These are phyloP conservation scores for Champsocephalus gunnari DNA, from an alignment of 2,797 vertebrate genomes.

Conservation along the genomic window DNA sequence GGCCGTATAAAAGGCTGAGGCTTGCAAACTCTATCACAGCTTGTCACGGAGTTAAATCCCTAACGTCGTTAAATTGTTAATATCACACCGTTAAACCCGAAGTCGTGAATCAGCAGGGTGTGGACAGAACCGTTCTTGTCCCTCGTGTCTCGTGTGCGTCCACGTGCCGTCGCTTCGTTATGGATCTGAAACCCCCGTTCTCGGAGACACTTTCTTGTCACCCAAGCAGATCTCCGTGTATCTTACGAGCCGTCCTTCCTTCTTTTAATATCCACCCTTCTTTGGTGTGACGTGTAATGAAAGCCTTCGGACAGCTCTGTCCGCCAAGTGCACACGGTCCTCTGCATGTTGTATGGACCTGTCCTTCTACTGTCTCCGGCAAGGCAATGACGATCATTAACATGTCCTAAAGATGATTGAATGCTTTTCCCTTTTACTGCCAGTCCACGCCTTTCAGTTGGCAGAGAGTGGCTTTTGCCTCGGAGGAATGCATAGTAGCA, in stretches of 20 bases:
- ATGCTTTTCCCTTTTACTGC: slow-evolving; percentile 35
- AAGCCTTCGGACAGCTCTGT: slow-evolving; percentile 29
- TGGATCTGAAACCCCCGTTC: not conserved
- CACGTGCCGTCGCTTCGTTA: slow-evolving; percentile 24
- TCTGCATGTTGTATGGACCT: slow-evolving; percentile 51
- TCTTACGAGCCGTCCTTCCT: slow-evolving; percentile 10
- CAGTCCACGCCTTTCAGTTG: slow-evolving; percentile 44
- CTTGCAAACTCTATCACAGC: no score
- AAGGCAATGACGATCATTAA: slow-evolving; percentile 50
- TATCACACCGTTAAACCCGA: no score
- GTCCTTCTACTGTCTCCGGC: slow-evolving; percentile 14
- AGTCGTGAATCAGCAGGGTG: no score
- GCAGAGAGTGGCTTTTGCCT: slow-evolving; percentile 40
- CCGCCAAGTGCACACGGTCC: slow-evolving; percentile 44
- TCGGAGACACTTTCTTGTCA: slow-evolving; percentile 19
- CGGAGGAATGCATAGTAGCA: slow-evolving; percentile 22
- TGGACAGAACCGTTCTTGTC: not conserved
- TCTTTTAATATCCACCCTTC: slow-evolving; percentile 8
- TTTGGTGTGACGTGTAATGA: slow-evolving; percentile 33
- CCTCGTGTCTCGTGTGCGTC: not conserved
- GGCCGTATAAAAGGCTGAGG: no score
- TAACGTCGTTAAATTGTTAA: no score
- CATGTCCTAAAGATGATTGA: slow-evolving; percentile 43
- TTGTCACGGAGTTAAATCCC: no score
- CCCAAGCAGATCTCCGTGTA: slow-evolving; percentile 5